A percentile compares a stretch with the other conserved stretches of the same genome.
Evolutionary conservation across 2,797 vertebrate species (phyloP).

Genomic region (Rousettus madagascariensis): DNA sequence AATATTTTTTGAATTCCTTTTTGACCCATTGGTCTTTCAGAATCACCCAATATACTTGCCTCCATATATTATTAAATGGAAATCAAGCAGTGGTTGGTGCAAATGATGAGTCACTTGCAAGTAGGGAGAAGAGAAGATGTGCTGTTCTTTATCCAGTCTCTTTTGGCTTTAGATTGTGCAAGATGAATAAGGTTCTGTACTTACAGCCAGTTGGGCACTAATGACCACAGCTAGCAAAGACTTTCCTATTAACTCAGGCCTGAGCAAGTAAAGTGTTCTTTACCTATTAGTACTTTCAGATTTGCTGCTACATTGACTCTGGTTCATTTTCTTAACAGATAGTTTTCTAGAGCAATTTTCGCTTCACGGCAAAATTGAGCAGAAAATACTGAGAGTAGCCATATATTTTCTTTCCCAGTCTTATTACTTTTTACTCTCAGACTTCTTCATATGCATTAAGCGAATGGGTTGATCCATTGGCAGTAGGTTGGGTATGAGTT

Average conservation of each 20-base stretch:
- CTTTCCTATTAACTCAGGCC: not conserved
- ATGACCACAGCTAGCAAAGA: not conserved
- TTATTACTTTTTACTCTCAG: not conserved
- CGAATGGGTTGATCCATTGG: not conserved
- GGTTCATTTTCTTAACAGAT: not conserved
- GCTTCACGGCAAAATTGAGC: not conserved
- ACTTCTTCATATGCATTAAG: not conserved
- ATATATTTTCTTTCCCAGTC: not conserved
- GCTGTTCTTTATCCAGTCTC: not conserved
- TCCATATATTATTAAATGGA: not conserved
- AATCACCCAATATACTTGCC: not conserved
- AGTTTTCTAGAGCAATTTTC: not conserved
- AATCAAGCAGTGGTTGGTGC: not conserved
- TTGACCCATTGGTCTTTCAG: not conserved
- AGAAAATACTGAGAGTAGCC: not conserved
- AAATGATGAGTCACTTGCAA: not conserved
- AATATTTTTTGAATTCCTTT: not conserved
- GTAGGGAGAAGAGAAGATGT: not conserved
- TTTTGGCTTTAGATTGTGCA: not conserved
- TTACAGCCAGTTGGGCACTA: not conserved
- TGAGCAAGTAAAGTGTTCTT: not conserved
- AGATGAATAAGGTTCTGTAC: not conserved
- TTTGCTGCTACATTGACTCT: not conserved
- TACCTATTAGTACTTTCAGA: not conserved
- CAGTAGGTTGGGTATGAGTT: not conserved